A percentile compares a stretch with the other conserved stretches of the same genome.
Evolutionary conservation across 2,888 invertebrate genomes (phyloP).

Genomic region (Arctia plantaginis): DNA sequence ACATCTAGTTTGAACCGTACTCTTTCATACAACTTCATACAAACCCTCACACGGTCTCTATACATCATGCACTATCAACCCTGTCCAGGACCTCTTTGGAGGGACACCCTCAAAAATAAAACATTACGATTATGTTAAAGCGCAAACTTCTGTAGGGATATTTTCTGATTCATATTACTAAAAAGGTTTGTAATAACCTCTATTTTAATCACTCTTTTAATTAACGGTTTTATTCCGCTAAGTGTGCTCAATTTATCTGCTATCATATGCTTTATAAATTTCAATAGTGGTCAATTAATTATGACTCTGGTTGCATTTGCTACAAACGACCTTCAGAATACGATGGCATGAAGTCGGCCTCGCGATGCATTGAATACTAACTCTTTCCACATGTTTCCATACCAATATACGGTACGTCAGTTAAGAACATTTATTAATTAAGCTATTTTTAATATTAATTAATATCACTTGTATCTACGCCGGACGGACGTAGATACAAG

Average conservation of each 20-base stretch:
- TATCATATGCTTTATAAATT: not conserved
- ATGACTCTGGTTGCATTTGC: conserved; percentile 51
- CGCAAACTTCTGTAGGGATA: no score
- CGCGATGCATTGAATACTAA: conserved; percentile 63
- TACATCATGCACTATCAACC: not conserved
- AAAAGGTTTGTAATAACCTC: no score
- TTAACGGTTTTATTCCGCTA: no score
- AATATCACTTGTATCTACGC: not conserved
- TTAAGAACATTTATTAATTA: not conserved
- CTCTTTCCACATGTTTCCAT: conserved; percentile 56
- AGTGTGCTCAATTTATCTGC: no score
- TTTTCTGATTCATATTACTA: no score
- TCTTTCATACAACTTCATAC: no score
- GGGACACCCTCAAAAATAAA: not conserved
- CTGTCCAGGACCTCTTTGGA: not conserved
- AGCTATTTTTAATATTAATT: not conserved
- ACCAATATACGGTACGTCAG: conserved; percentile 49
- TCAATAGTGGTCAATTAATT: conserved; percentile 27
- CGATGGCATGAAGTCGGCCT: conserved; percentile 59
- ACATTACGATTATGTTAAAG: not conserved
- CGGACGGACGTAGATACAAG: no score
- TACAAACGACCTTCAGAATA: conserved; percentile 59
- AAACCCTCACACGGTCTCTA: not conserved
- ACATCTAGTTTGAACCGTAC: no score
- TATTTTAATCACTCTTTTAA: no score